These are phyloP conservation scores for Pelosia muscerda DNA, from an alignment of 2,888 invertebrate genomes.

Conservation along the genomic window DNA sequence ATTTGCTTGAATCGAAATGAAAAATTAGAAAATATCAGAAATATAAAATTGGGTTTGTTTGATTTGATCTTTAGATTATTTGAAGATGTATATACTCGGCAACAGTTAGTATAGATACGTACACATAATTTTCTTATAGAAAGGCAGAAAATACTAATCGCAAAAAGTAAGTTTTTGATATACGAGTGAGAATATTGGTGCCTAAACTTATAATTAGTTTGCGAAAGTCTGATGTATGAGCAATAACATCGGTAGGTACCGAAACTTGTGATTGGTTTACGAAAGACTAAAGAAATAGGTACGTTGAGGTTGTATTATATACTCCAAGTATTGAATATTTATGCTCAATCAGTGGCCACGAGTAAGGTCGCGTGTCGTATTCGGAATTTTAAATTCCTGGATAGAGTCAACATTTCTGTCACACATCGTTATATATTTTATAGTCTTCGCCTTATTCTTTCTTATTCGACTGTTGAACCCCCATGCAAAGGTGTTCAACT, in stretches of 20 bases:
- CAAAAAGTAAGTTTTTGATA: slow-evolving; percentile 3
- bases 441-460: no score
- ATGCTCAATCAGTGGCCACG: not conserved
- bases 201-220: slow-evolving; percentile 2
- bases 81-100: no score
- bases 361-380: not conserved
- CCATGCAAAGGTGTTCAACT: no score
- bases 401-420: no score
- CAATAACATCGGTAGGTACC: not conserved
- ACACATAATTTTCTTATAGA: not conserved
- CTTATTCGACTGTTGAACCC: no score
- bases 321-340: not conserved
- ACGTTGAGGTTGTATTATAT: not conserved
- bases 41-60: no score
- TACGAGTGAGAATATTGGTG: slow-evolving; percentile 6
- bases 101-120: not conserved
- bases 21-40: not conserved
- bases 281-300: not conserved
- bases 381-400: not conserved
- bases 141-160: slow-evolving; percentile 1
- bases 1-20: not conserved
- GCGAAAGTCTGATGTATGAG: slow-evolving; percentile 3
- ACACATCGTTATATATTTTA: no score
- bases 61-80: no score
- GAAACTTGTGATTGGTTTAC: slow-evolving; percentile 1